Evolutionary conservation across 2,113 vertebrate species (phyloP).

Genomic region (Channa maculata): DNA sequence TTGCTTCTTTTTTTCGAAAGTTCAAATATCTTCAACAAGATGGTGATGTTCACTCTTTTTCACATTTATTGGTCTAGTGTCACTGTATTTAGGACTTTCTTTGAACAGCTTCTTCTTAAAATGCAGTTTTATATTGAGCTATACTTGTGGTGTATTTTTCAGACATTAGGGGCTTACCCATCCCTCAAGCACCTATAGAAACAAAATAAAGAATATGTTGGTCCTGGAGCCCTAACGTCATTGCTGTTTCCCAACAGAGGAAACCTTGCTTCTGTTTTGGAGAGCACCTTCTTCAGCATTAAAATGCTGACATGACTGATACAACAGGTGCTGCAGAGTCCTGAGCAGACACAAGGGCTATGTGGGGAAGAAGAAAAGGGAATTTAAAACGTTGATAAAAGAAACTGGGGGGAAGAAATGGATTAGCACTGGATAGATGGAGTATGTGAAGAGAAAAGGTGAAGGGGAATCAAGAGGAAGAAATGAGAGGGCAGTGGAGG

Average conservation of each 20-base stretch:
- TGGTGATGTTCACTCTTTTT: neutral
- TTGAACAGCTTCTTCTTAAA: conserved; percentile 11
- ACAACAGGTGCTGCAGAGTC: conserved; percentile 49
- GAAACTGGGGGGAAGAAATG: conserved; percentile 48
- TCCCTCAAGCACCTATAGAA: conserved; percentile 17
- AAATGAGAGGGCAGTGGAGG: conserved; percentile 41
- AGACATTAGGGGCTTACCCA: neutral
- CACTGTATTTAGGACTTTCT: neutral
- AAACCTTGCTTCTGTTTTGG: conserved; percentile 9
- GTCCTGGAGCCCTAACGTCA: conserved; percentile 38
- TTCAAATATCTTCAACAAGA: neutral
- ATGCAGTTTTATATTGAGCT: neutral
- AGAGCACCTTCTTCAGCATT: conserved; percentile 37
- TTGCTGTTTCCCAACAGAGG: conserved; percentile 10
- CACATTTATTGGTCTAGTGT: neutral
- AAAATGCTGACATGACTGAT: conserved; percentile 55
- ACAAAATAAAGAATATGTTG: neutral
- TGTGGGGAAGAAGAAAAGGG: conserved; percentile 16
- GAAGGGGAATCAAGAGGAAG: conserved; percentile 56
- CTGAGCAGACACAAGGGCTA: conserved; percentile 13
- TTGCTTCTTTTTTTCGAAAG: neutral
- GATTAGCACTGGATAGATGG: conserved; percentile 61
- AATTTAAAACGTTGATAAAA: conserved; percentile 62
- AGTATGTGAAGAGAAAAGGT: conserved; percentile 48
- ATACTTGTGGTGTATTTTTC: neutral